phyloP scores from a whole-genome alignment of 1,140 invertebrate genomes.

The Drosophila kepulauana region DNA sequence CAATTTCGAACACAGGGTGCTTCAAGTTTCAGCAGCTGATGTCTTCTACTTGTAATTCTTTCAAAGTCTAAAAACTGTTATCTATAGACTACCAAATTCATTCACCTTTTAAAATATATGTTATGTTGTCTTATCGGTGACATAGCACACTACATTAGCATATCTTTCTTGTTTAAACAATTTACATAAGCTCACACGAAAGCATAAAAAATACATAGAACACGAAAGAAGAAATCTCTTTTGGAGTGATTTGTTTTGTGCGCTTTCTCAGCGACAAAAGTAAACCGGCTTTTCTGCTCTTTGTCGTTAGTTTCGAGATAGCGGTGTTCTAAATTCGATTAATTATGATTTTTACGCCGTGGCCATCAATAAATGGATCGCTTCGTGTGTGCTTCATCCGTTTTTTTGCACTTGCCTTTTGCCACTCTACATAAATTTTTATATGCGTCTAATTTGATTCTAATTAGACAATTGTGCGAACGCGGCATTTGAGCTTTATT shows the following conservation, averaged over 20 bases:
- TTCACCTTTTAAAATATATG: slow-evolving; percentile 65
- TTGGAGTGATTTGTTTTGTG: slow-evolving; percentile 38
- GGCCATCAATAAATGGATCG: slow-evolving; percentile 57
- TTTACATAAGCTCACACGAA: slow-evolving; percentile 60
- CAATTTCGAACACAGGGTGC: slow-evolving; percentile 53
- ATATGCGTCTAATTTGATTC: slow-evolving; percentile 65
- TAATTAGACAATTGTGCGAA: slow-evolving; percentile 74
- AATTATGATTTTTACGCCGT: slow-evolving; percentile 67
- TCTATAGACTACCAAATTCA: slow-evolving; percentile 65
- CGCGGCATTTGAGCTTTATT: slow-evolving; percentile 1
- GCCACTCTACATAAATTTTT: slow-evolving; percentile 16
- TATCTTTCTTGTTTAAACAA: slow-evolving; percentile 41
- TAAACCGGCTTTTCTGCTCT: slow-evolving; percentile 48
- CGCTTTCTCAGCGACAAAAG: slow-evolving; percentile 57
- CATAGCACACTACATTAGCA: slow-evolving; percentile 57
- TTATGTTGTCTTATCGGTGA: slow-evolving; percentile 50
- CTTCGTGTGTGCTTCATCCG: slow-evolving; percentile 12
- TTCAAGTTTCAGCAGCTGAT: slow-evolving; percentile 10
- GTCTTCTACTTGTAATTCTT: slow-evolving; percentile 14
- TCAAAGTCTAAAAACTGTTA: slow-evolving; percentile 51
- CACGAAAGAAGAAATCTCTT: slow-evolving; percentile 58
- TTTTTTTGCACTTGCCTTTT: slow-evolving; percentile 30
- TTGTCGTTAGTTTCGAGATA: slow-evolving; percentile 49
- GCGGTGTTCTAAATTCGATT: slow-evolving; percentile 78
- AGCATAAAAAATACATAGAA: slow-evolving; percentile 32